Base-by-base conservation (phyloP, 2,888 invertebrate genomes). In the Limnephilus marmoratus region DNA sequence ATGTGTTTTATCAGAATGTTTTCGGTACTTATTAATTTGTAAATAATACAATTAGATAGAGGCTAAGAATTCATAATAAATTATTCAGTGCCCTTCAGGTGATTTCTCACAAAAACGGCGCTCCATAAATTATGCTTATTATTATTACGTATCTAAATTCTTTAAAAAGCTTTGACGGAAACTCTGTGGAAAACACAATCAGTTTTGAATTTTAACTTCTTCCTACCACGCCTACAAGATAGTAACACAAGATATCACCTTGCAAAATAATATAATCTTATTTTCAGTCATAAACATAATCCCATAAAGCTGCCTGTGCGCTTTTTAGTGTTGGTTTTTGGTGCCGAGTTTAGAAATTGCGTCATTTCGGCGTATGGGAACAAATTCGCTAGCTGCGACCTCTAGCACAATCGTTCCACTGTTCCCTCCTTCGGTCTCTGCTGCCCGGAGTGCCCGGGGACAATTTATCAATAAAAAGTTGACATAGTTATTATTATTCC, bases 401-500 rank as follows among this genome's bases (percentile, higher is more conserved):
- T n/a, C 37, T 86, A 49, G 85, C 24, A 86, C 86, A 86, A 86
- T 86, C 49, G 86, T n/a, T n/a, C 29, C 49, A n/a, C 86, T 86
- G 86, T 86, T 45, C 34, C 24, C 68, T 68, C 68, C 68, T 68
- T 4, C 68, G 68, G 24, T 68, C n/a, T 68, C 68, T 68, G 68
- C 68, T 9, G 68, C 68, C 45, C 45, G n/a, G n/a, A 49, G 86
- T 9, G 68, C 68, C 45, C 45, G n/a, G n/a, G 86, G 86, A 86
- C 86, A 86, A 86, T 86, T 86, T 86, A 86, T 86, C 86, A 86
- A 86, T 86, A 86, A 86, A 86, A 86, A 86, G 86, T 45, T 49
- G 86, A 86, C 86, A 86, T 41, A 24, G 2, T 45, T 24, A 68
- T 68, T 86, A 86, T 37, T 86, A 86, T 86, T 86, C 86, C 29